Conservation (phyloP, 2,797 vertebrate species). For the Enteromius mattozi region DNA sequence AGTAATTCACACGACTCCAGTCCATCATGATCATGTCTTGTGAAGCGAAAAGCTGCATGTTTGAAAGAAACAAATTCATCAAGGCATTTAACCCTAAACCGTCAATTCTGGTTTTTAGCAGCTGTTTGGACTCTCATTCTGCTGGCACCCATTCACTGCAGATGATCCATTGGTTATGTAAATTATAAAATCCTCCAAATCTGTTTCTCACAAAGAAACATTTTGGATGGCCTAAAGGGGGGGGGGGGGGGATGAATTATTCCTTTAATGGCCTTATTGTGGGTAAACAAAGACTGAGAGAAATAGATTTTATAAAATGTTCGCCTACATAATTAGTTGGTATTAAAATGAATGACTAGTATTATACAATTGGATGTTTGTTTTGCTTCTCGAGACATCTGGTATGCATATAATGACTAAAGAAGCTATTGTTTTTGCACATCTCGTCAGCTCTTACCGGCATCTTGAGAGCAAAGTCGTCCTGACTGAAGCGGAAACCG, state of each 20-base stretch:
- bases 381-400: background rate
- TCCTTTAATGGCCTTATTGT: background rate
- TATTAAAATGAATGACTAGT: background rate
- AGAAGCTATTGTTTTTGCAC: background rate
- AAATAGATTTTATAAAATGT: conserved; percentile 12
- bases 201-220: background rate
- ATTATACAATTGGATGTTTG: background rate
- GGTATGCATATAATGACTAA: background rate
- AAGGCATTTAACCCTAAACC: too few species aligned
- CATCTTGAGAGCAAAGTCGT: conserved; percentile 94
- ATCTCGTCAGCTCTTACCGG: conserved; percentile 78
- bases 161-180: background rate
- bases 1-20: background rate
- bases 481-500: conserved; percentile 94
- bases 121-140: background rate
- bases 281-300: background rate
- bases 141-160: background rate
- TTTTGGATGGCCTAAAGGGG: background rate
- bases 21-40: too few species aligned
- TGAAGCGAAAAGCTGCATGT: background rate
- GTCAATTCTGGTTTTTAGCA: background rate
- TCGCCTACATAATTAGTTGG: background rate
- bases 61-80: background rate
- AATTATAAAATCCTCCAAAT: background rate
- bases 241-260: too few species aligned